Base-by-base conservation (phyloP, 2,888 invertebrate genomes). In the Lasioglossum calceatum region DNA sequence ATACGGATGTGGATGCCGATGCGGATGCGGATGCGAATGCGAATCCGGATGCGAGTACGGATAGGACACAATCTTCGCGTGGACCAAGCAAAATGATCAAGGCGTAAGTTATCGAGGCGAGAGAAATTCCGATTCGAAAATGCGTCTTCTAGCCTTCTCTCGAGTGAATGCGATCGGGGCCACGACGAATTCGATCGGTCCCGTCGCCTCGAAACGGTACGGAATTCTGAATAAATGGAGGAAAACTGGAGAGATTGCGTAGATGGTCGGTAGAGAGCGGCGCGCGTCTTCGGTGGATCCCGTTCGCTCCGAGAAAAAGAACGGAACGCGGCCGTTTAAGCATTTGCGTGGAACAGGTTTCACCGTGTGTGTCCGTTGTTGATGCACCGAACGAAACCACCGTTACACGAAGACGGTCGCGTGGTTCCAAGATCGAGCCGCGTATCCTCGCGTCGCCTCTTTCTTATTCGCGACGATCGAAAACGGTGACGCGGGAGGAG, bases 81-180 rank as follows among this genome's bases (percentile, higher is more conserved):
- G 67, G 73, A 79, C 73, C 72, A 80, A 36, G 58, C 50, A 87
- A 82, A 73, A 89, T 89, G 89, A 73, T 36, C 58, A 73, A 10
- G 77, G 42, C 67, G 89, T 89, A 86, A 89, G 89, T 89, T 61
- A 7, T 14, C 42, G 54, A 23, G 19, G 32, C 32, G 1, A 67
- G 8, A 19, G 5, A 36, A 36, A 36, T 36, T 36, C 4, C 36
- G 36, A 36, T 36, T 36, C 36, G 32, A n/a, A 54, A 23, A 54
- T 54, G 23, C 23, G 23, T 54, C 10, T 54, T 8, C 54, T 23
- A n/a, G 36, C 67, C 7, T 8, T 39, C 61, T 27, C 19, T 32
- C 32, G 32, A 32, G 32, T 5, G 32, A 61, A 32, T 27, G 12
- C 4, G 3, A 10, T 54, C n/a, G n/a, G 58, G 58, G 10, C 58